Evolutionary conservation across 2,888 invertebrate species (phyloP).

Genomic region (Dryococelus australis): DNA sequence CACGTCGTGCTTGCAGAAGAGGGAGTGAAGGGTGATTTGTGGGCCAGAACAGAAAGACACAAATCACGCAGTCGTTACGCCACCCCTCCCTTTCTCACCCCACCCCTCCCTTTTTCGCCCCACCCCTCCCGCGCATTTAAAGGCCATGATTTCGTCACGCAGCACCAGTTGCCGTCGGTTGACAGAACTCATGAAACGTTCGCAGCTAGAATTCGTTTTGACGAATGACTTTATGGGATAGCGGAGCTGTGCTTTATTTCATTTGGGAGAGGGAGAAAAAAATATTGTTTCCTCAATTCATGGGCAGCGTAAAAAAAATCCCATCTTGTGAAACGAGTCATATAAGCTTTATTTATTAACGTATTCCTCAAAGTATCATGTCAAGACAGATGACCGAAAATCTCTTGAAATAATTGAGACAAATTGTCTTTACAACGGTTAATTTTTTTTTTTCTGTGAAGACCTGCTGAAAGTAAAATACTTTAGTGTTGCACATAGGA

Average conservation of each 20-base stretch:
- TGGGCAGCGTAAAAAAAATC: background rate
- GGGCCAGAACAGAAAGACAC: constrained; percentile 5
- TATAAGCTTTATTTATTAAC: too few relatives aligned
- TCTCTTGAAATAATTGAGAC: too few relatives aligned
- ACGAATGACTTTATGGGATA: background rate
- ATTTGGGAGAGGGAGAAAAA: background rate
- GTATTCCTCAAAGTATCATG: too few relatives aligned
- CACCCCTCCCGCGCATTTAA: background rate
- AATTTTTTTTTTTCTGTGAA: too few relatives aligned
- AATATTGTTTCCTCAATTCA: background rate
- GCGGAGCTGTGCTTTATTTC: background rate
- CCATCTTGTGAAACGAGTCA: too few relatives aligned
- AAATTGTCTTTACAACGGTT: too few relatives aligned
- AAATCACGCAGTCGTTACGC: background rate
- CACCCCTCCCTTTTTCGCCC: background rate
- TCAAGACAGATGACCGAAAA: too few relatives aligned
- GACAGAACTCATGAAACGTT: background rate
- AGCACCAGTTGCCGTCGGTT: background rate
- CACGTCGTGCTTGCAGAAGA: background rate
- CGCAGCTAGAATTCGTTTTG: background rate
- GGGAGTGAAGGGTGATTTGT: constrained; percentile 5
- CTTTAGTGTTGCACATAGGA: too few relatives aligned
- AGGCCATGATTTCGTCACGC: constrained; percentile 1
- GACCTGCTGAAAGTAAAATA: too few relatives aligned
- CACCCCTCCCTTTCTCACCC: too few relatives aligned